Evolutionary conservation across 2,797 vertebrate species (phyloP).

Genomic region (Eulemur rubriventer): DNA sequence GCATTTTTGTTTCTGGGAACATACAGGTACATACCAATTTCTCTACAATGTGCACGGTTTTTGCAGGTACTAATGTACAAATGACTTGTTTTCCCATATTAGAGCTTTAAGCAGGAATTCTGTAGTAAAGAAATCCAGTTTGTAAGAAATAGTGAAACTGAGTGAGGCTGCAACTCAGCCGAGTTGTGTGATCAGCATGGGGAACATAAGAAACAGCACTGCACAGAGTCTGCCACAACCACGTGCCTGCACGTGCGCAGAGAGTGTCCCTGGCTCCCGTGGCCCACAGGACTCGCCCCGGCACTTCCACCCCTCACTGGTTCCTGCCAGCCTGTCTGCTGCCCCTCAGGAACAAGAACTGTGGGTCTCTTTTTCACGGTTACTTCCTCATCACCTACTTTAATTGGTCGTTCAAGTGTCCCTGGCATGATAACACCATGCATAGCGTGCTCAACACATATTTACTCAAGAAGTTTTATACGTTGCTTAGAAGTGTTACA

Average conservation of each 20-base stretch:
- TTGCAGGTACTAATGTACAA: not conserved
- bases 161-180: not conserved
- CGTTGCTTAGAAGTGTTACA: not conserved
- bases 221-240: not conserved
- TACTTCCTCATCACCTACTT: not conserved
- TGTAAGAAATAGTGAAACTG: not conserved
- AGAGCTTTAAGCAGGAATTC: not conserved
- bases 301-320: too few species aligned
- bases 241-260: rapidly evolving
- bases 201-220: not conserved
- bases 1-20: not conserved
- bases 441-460: not conserved
- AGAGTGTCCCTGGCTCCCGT: rapidly evolving
- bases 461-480: not conserved
- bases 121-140: not conserved
- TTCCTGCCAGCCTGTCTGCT: not conserved
- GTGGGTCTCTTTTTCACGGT: not conserved
- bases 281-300: rapidly evolving
- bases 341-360: rapidly evolving
- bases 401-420: not conserved
- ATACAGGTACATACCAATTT: not conserved
- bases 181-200: not conserved
- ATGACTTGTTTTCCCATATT: not conserved
- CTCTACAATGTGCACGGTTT: not conserved
- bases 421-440: not conserved